Percentiles rank a stretch among this genome's conserved stretches.
Evolutionary conservation across 2,888 invertebrate species (phyloP).

Genomic region (Cephonodes hylas): DNA sequence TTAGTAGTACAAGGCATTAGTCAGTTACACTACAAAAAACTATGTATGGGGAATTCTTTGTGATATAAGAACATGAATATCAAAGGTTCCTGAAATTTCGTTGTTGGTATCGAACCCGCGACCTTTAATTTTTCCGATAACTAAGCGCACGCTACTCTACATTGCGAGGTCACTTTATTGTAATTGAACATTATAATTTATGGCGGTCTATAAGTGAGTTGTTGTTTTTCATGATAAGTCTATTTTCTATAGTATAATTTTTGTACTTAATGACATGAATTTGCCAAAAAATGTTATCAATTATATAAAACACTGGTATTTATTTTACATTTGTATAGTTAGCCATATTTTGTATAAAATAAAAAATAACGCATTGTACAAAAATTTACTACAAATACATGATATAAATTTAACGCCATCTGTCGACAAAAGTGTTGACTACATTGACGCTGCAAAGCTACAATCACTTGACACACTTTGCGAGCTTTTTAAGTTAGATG

Average conservation of each 20-base stretch:
- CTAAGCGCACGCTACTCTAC: neutral
- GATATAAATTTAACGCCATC: neutral
- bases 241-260: neutral
- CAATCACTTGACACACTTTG: neutral
- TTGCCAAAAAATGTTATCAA: neutral
- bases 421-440: neutral
- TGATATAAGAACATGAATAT: no score
- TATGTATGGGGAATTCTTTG: no score
- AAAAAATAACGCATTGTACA: no score
- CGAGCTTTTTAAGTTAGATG: constrained; percentile 2
- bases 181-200: neutral
- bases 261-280: neutral
- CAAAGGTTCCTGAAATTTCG: neutral
- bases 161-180: neutral
- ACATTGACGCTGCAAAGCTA: neutral
- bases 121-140: neutral
- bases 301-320: neutral
- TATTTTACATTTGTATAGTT: no score
- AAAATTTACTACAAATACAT: neutral
- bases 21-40: no score
- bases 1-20: no score
- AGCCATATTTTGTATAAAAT: no score
- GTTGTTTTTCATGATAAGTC: neutral
- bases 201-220: neutral
- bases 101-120: neutral